Base-by-base conservation (phyloP, 2,888 invertebrate species). In the Tipula helvola region DNA sequence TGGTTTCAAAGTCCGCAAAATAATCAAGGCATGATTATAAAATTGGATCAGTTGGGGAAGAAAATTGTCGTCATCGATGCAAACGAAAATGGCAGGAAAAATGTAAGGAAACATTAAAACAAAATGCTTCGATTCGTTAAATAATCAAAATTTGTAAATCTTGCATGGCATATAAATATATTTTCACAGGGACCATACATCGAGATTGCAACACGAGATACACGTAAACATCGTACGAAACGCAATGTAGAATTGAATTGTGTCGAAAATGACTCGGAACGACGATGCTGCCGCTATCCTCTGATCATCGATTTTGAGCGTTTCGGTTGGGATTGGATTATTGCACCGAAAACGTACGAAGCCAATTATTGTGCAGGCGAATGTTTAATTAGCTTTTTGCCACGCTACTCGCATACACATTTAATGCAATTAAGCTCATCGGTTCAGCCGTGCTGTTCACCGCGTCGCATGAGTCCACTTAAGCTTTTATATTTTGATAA, bases 281-380 rank as follows among this genome's bases (percentile, higher is more conserved):
- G 95, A 41, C 94, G 97, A 85, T 99, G 99, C 92, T 99, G 99
- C 90, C 95, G 98, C 4, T 98, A 98, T 91, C 98, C 98, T 0
- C 93, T 99, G 83, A 95, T 95, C 13, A 97, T 99, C 16, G 97
- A 98, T 92, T 99, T 99, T 91, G 90, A 90, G 28, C 90, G 90
- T 86, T 98, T 99, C 90, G 98, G 98, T 39, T 99, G 98, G 98
- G 97, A 98, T 90, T 99, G 98, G 95, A 97, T 99, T 89, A 97
- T 99, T 87, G 98, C 98, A 0, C 99, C 99, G 0, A 97, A 97
- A 89, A 94, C 95, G 87, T 99, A 98, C 92, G 96, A 97, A 90
- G 98, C 99, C 7, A 97, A 97, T 92, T 98, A 98, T 92, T 99
- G 99, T 92, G 95, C 97, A 87, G 98, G 99, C 7, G 97, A 98